Evolutionary conservation across 2,113 vertebrate genomes (phyloP).

Genomic region (Calyptomena viridis): DNA sequence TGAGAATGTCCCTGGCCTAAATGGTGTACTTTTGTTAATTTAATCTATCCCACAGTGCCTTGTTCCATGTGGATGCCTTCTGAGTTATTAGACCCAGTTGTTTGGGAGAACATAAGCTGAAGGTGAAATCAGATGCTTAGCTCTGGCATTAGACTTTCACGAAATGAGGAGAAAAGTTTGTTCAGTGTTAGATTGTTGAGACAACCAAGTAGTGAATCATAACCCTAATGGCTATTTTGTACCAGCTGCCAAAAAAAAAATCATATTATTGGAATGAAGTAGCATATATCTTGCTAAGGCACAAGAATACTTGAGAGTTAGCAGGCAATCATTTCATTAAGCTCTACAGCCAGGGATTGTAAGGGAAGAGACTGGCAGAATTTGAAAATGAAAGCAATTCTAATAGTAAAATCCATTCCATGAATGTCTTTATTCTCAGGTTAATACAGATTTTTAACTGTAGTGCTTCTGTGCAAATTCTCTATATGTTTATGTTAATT

Average conservation of each 20-base stretch:
- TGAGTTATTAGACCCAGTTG: neutral
- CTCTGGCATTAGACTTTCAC: neutral
- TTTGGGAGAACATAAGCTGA: neutral
- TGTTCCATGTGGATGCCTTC: neutral
- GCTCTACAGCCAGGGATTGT: rapidly evolving
- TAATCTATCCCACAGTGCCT: neutral
- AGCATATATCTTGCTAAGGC: neutral
- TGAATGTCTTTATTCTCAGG: neutral
- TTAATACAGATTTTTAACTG: neutral
- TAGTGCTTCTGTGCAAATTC: neutral
- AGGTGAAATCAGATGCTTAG: neutral
- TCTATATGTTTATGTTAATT: neutral
- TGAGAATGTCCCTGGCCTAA: neutral
- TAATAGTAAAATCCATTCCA: neutral
- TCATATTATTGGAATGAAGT: neutral
- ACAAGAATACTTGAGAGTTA: neutral
- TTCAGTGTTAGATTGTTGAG: neutral
- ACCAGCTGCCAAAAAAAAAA: neutral
- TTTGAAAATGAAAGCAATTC: neutral
- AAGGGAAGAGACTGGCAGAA: neutral
- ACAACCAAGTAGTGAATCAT: neutral
- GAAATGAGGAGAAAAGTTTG: neutral
- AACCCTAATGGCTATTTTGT: neutral
- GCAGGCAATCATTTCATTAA: neutral
- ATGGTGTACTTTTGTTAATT: neutral